Percentiles rank a stretch among this genome's conserved stretches.
These are phyloP conservation scores for Pseudomyrmex gracilis DNA, from an alignment of 1,140 invertebrate genomes.

Conservation along the genomic window DNA sequence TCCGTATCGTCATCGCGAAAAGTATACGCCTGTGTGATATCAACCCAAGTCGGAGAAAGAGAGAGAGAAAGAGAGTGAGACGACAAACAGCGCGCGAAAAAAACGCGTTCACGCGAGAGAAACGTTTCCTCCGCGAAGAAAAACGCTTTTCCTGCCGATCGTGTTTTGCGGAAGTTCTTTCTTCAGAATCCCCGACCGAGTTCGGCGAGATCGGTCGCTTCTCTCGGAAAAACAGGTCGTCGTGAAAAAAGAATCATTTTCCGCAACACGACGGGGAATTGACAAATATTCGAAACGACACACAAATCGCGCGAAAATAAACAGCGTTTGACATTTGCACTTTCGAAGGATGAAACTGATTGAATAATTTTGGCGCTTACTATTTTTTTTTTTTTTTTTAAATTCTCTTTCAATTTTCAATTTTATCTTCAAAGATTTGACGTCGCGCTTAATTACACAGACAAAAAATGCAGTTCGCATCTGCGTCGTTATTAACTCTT, in stretches of 20 bases:
- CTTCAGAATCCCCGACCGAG: neutral
- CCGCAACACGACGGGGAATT: no score
- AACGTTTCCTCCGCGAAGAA: neutral
- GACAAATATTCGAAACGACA: no score
- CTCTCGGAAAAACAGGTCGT: slow-evolving; percentile 7
- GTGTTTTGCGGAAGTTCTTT: neutral
- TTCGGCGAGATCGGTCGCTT: slow-evolving; percentile 5
- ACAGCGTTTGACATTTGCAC: no score
- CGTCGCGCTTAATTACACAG: slow-evolving; percentile 2
- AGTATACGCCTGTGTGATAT: neutral
- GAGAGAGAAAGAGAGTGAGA: no score
- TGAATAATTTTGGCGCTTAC: no score
- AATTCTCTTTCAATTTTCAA: neutral
- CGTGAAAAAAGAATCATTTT: neutral
- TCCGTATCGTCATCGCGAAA: slow-evolving; percentile 36
- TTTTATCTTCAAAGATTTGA: slow-evolving; percentile 1
- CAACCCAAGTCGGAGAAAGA: neutral
- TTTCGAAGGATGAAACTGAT: no score
- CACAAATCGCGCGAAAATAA: no score
- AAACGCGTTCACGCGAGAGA: neutral
- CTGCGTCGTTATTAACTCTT: slow-evolving; percentile 20
- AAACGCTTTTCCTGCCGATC: slow-evolving; percentile 4
- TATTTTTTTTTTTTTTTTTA: neutral
- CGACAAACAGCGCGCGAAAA: neutral
- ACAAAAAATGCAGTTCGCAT: slow-evolving; percentile 13